These are phyloP conservation scores for Amblyteles armatorius DNA, from an alignment of 2,888 invertebrate species.

Conservation along the genomic window DNA sequence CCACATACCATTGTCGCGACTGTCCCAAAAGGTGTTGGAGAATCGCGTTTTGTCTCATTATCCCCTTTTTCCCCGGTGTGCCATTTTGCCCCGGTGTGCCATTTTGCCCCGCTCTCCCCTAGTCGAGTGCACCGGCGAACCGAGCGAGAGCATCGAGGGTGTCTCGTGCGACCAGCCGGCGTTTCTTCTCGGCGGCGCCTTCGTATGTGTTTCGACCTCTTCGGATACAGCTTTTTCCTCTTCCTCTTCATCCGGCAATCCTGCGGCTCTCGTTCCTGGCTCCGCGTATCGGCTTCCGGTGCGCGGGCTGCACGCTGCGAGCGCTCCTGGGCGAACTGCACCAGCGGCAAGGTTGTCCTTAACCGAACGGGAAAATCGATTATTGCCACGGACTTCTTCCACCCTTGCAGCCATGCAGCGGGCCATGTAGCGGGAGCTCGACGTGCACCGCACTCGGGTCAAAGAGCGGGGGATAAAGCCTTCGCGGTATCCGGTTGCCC, in stretches of 20 bases:
- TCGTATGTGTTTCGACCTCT: conserved; percentile 39
- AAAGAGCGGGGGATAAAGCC: conserved; percentile 48
- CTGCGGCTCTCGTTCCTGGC: conserved; percentile 32
- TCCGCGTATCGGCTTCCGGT: conserved; percentile 24
- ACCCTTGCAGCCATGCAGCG: neutral
- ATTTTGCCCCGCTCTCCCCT: no score
- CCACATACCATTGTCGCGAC: no score
- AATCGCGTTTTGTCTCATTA: no score
- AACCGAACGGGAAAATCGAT: conserved; percentile 60
- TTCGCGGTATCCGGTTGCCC: conserved; percentile 36
- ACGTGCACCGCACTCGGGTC: conserved; percentile 22
- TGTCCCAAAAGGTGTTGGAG: no score
- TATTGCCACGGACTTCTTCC: conserved; percentile 44
- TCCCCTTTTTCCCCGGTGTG: no score
- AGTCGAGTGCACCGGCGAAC: conserved; percentile 61
- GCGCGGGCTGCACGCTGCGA: neutral
- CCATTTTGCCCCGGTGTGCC: no score
- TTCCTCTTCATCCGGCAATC: conserved; percentile 33
- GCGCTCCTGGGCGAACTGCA: conserved; percentile 2
- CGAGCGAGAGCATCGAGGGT: conserved; percentile 25
- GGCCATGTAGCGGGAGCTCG: neutral
- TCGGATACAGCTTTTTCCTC: conserved; percentile 3
- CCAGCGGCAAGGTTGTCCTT: conserved; percentile 35
- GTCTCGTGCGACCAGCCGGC: conserved; percentile 23
- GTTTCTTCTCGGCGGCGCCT: conserved; percentile 4